Base-by-base conservation (phyloP, 2,888 invertebrate genomes). In the Brachypalpus laphriformis region DNA sequence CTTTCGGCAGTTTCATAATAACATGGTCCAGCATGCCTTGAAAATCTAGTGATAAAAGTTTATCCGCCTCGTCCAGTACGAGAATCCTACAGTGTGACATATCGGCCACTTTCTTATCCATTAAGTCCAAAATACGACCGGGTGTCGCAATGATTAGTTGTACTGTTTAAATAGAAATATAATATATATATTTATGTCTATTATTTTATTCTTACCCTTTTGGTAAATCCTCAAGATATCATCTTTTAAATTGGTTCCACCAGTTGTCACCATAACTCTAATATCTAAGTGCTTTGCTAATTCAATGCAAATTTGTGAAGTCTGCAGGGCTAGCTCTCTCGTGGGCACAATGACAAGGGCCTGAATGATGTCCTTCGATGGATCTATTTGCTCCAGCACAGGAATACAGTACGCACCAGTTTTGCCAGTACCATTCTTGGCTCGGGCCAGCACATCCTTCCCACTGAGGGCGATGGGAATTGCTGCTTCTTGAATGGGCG, bases 381-480 rank as follows among this genome's bases (percentile, higher is more conserved):
- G 95, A 93, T 97, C 96, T 90, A 97, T 96, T 94, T 98, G 97
- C 94, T 99, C 99, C 92, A 99, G 94, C 89, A 99, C 97, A 89
- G 99, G 99, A 93, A 99, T 99, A 92, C 98, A 97, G 93, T 99
- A 99, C 88, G 99, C 99, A 91, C 99, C 99, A 91, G 99, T 99
- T 94, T 99, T 99, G 90, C 95, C 99, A 88, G 99, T 99, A 90
- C 99, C 99, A 93, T 99, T 99, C 93, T 99, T 99, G 89, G 99
- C 99, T 92, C 99, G 95, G 82, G 99, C 99, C 90, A 99, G 94
- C 89, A 99, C 96, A 93, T 99, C 99, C 93, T 98, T 96, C 90
- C 99, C 99, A 90, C 98, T 97, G 89, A 99, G 94, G 87, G 99
- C 99, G 90, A 99, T 98, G 86, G 99, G 99, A 93, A 99, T 99